These are phyloP conservation scores for Neodiprion fabricii DNA, from an alignment of 1,140 invertebrate genomes.

Conservation along the genomic window DNA sequence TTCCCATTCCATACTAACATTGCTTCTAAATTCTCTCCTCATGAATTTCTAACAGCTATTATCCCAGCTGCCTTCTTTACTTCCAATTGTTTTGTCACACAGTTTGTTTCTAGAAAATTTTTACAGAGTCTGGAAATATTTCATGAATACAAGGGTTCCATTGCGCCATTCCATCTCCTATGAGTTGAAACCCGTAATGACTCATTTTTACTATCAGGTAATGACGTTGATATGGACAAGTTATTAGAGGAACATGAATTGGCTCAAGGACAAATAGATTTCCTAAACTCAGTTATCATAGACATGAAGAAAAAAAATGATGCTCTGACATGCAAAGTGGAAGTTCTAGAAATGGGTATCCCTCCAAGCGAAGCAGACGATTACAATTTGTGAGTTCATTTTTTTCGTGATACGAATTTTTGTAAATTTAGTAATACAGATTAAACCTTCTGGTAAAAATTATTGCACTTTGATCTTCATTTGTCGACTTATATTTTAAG, in stretches of 20 bases:
- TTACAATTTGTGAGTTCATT: slow-evolving; percentile 63
- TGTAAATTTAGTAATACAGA: slow-evolving; percentile 32
- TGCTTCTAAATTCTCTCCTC: no score
- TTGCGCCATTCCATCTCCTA: background rate
- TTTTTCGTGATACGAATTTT: slow-evolving; percentile 37
- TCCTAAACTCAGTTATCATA: slow-evolving; percentile 95
- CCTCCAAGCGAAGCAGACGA: slow-evolving; percentile 67
- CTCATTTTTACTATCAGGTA: background rate
- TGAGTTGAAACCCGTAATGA: background rate
- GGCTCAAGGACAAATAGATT: slow-evolving; percentile 81
- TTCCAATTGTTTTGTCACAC: no score
- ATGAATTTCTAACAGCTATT: no score
- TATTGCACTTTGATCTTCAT: no score
- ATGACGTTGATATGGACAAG: slow-evolving; percentile 31
- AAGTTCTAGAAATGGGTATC: slow-evolving; percentile 78
- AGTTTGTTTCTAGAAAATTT: no score
- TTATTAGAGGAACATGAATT: slow-evolving; percentile 71
- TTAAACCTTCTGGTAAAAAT: background rate
- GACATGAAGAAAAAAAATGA: slow-evolving; percentile 95
- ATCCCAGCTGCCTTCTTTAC: no score
- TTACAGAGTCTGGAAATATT: no score
- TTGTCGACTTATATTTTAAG: background rate
- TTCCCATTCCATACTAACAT: background rate
- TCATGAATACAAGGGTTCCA: no score
- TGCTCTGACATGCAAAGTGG: slow-evolving; percentile 77